Evolutionary conservation across 1,140 invertebrate species (phyloP).

Genomic region (Scaptomyza hsui): DNA sequence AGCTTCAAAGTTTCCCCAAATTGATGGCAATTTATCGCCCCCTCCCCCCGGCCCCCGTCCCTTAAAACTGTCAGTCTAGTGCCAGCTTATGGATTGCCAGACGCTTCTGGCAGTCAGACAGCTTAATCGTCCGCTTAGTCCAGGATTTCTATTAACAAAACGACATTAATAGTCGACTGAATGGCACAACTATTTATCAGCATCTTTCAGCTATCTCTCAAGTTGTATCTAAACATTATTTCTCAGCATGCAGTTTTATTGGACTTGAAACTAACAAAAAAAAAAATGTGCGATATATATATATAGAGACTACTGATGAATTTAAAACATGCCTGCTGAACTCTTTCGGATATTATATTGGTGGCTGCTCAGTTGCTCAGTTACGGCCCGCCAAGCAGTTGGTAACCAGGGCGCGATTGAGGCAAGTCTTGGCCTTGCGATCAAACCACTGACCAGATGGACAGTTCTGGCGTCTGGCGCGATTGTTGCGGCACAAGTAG

Average conservation of each 20-base stretch:
- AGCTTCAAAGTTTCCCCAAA: conserved; percentile 40
- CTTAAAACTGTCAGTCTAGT: conserved; percentile 1
- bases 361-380: conserved; percentile 28
- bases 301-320: neutral
- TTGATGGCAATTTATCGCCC: conserved; percentile 47
- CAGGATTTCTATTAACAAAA: conserved; percentile 35
- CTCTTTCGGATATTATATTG: too few relatives aligned
- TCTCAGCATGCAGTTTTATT: conserved; percentile 13
- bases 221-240: neutral
- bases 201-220: neutral
- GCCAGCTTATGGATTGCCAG: conserved; percentile 13
- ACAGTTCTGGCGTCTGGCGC: conserved; percentile 32
- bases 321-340: neutral
- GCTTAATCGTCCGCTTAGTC: conserved; percentile 54
- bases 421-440: conserved; percentile 34
- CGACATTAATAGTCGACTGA: conserved; percentile 38
- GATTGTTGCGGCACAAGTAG: conserved; percentile 47
- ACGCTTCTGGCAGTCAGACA: conserved; percentile 47
- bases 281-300: neutral
- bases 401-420: conserved; percentile 25
- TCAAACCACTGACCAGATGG: conserved; percentile 56
- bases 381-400: conserved; percentile 49
- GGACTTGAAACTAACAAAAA: neutral
- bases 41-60: too few relatives aligned
- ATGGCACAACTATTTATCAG: conserved; percentile 33